These are phyloP conservation scores for Tympanoctomys barrerae DNA, from an alignment of 2,797 vertebrate genomes.

Conservation along the genomic window DNA sequence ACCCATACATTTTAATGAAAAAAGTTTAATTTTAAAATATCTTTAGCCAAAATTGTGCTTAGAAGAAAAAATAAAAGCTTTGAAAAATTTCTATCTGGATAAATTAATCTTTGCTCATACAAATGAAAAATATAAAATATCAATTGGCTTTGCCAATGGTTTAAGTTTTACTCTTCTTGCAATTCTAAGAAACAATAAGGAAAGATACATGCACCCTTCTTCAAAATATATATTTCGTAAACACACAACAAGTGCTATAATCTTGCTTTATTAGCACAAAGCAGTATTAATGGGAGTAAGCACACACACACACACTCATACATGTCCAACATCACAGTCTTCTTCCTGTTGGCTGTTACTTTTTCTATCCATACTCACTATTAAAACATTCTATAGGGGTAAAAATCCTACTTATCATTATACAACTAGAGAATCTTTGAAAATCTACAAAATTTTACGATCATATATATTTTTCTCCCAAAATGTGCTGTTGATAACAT, in stretches of 20 bases:
- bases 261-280: not conserved
- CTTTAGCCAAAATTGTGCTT: constrained; percentile 1
- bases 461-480: not conserved
- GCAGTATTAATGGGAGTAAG: not conserved
- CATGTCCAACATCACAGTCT: not conserved
- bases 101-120: not conserved
- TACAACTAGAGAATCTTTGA: not conserved
- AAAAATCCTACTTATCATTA: not conserved
- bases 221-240: constrained; percentile 15
- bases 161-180: not conserved
- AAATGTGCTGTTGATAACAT: not conserved
- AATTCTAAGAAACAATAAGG: not conserved
- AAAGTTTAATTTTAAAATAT: constrained; percentile 28
- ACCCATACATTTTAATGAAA: not conserved
- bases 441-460: not conserved
- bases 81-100: not conserved
- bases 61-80: not conserved
- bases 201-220: not conserved
- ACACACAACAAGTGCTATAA: not conserved
- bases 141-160: constrained; percentile 18
- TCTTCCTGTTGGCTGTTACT: not conserved
- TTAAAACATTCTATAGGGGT: not conserved
- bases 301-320: not conserved
- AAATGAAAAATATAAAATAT: constrained; percentile 18
- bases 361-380: not conserved